Conservation (phyloP, 92 coral and sea anemone species). For the Parazoanthus darwini region DNA sequence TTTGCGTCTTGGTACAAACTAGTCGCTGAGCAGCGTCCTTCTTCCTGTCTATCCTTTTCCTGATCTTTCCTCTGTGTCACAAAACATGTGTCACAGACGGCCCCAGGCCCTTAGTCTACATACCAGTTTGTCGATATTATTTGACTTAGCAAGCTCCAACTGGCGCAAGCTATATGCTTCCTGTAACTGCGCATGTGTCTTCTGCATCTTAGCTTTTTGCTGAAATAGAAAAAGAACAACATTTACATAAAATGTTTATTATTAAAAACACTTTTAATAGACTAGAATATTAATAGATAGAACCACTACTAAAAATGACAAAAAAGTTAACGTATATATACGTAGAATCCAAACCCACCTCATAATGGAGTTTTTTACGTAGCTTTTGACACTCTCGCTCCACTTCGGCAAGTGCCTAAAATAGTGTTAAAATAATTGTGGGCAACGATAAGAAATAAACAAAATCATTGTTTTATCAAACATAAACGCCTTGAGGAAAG, state of each 20-base stretch:
- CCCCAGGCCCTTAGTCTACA: slow-evolving; percentile 24
- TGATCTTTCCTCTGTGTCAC: background rate
- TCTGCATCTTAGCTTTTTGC: slow-evolving; percentile 95
- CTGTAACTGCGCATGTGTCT: slow-evolving; percentile 93
- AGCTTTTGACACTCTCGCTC: slow-evolving; percentile 88
- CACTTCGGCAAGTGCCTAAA: slow-evolving; percentile 88
- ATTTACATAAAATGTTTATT: too few species aligned
- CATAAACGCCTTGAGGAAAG: too few species aligned
- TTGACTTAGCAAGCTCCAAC: slow-evolving; percentile 93
- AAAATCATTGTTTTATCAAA: too few species aligned
- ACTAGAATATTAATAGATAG: too few species aligned
- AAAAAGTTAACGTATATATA: too few species aligned
- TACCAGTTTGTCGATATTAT: slow-evolving; percentile 93
- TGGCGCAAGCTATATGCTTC: slow-evolving; percentile 87
- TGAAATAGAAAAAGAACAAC: background rate
- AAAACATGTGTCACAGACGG: background rate
- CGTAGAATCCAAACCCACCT: slow-evolving; percentile 47
- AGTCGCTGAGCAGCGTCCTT: background rate
- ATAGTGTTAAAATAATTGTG: background rate
- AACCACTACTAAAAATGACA: too few species aligned
- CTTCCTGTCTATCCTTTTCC: background rate
- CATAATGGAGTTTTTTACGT: slow-evolving; percentile 81
- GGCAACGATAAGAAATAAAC: background rate
- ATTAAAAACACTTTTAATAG: too few species aligned
- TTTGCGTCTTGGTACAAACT: background rate